Base-by-base conservation (phyloP, 1,140 invertebrate species). In the Drosophila funebris region DNA sequence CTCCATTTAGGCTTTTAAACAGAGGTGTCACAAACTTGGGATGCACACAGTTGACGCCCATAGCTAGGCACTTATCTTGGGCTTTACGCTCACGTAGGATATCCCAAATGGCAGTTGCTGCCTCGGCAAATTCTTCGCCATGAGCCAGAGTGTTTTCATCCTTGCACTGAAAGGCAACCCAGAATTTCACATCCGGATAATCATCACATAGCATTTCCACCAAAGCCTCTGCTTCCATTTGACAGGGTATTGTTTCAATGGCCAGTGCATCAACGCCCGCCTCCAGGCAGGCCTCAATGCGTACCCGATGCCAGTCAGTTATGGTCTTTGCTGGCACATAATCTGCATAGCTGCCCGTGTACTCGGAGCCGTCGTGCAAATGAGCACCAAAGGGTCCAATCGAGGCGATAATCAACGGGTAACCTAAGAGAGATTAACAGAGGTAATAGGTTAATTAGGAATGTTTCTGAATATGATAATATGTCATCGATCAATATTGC, bases 361-460 rank as follows among this genome's bases (percentile, higher is more conserved):
- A 99, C 91, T 99, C 98, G 0, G 97, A 98, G 16, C 95, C 96
- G 92, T 99, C 97, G 78, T 96, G 95, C 5, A 98, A 92, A 73
- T 94, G 95, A 4, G 97, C 97, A 0, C 97, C 98, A 90, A 97
- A 98, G 0, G 98, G 97, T 4, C 98, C 97, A 46, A 98, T 95
- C 0, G 97, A 97, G 2, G 97, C 98, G 14, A 96, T 95, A 48
- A 97, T 93, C 14, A 95, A 67, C 3, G 95, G 94, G 31, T 73
- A 88, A 3, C 85, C 90, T 90, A 24, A 4, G 16, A 24, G 1
- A 2, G 7, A 31, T 18, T 0, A 50, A 16, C 1, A 8, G 14
- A 14, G n/a, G n/a, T n/a, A n/a, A n/a, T n/a, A n/a, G n/a, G n/a
- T n/a, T n/a, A n/a, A n/a, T n/a, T n/a, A n/a, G 11, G 13, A 1